These are phyloP conservation scores for Camptogramma bilineatum DNA, from an alignment of 2,888 invertebrate genomes.

Conservation along the genomic window DNA sequence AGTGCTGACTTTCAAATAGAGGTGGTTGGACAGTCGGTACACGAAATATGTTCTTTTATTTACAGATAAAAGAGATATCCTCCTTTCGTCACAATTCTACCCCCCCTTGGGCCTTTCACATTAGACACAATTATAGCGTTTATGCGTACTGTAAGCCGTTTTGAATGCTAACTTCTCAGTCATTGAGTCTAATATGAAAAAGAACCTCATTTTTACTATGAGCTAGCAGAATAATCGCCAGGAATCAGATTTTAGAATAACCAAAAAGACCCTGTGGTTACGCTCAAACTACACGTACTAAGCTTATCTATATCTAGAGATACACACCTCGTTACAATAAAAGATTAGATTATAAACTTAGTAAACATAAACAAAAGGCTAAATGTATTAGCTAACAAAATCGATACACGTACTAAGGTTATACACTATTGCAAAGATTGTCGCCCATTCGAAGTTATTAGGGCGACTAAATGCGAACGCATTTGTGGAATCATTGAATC, in stretches of 20 bases:
- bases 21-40: constrained; percentile 52
- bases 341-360: constrained; percentile 44
- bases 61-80: constrained; percentile 71
- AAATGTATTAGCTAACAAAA: constrained; percentile 20
- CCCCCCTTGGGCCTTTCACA: constrained; percentile 39
- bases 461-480: not conserved
- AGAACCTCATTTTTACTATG: constrained; percentile 47
- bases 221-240: constrained; percentile 56
- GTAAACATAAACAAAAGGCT: constrained; percentile 33
- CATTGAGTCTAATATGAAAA: not conserved
- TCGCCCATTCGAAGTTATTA: not conserved
- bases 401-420: constrained; percentile 15
- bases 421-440: constrained; percentile 5
- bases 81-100: constrained; percentile 52
- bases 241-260: constrained; percentile 68
- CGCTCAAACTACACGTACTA: constrained; percentile 56
- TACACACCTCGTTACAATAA: constrained; percentile 51
- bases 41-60: constrained; percentile 72
- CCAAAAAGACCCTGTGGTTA: constrained; percentile 76
- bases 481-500: not conserved
- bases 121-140: not conserved
- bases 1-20: constrained; percentile 66
- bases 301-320: constrained; percentile 54
- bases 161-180: too few relatives aligned
- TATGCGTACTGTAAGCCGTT: not conserved